phyloP scores from a whole-genome alignment of 2,113 vertebrate species.

The Bungarus multicinctus region DNA sequence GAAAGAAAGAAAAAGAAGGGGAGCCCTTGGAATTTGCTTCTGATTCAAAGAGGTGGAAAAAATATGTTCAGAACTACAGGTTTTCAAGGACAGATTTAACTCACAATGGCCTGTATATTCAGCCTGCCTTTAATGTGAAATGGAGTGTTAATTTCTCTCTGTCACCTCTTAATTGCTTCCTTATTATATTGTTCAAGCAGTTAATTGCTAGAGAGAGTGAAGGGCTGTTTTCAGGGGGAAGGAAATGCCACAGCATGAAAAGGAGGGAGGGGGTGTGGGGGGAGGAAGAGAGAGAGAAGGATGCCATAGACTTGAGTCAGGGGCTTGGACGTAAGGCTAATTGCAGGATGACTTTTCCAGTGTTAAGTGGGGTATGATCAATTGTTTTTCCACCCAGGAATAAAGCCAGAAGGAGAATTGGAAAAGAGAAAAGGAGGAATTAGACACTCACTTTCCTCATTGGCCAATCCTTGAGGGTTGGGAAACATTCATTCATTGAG shows the following conservation, averaged over 20 bases:
- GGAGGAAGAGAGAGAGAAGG: slow-evolving; percentile 57
- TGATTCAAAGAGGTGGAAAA: slow-evolving; percentile 70
- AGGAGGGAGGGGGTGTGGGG: slow-evolving; percentile 63
- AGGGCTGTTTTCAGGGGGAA: slow-evolving; percentile 81
- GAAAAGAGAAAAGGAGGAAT: slow-evolving; percentile 27
- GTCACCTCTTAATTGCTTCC: slow-evolving; percentile 87
- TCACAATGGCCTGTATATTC: slow-evolving; percentile 80
- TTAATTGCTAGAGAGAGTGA: slow-evolving; percentile 84
- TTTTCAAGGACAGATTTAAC: slow-evolving; percentile 81
- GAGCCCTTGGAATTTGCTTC: slow-evolving; percentile 58
- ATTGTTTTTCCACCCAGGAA: slow-evolving; percentile 58
- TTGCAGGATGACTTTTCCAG: slow-evolving; percentile 68
- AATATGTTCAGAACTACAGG: slow-evolving; percentile 76
- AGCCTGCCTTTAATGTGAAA: slow-evolving; percentile 86
- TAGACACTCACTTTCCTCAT: slow-evolving; percentile 1
- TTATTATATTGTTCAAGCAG: slow-evolving; percentile 85
- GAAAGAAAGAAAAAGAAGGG: too few relatives aligned
- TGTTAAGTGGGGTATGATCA: slow-evolving; percentile 67
- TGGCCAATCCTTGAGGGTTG: background rate
- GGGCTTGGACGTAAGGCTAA: slow-evolving; percentile 71
- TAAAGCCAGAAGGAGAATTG: background rate
- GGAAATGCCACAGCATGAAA: slow-evolving; percentile 82
- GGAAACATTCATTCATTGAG: background rate
- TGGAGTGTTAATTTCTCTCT: slow-evolving; percentile 85
- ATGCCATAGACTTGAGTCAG: slow-evolving; percentile 60